These are phyloP conservation scores for Euspilapteryx auroguttella DNA, from an alignment of 2,888 invertebrate species.

Conservation along the genomic window DNA sequence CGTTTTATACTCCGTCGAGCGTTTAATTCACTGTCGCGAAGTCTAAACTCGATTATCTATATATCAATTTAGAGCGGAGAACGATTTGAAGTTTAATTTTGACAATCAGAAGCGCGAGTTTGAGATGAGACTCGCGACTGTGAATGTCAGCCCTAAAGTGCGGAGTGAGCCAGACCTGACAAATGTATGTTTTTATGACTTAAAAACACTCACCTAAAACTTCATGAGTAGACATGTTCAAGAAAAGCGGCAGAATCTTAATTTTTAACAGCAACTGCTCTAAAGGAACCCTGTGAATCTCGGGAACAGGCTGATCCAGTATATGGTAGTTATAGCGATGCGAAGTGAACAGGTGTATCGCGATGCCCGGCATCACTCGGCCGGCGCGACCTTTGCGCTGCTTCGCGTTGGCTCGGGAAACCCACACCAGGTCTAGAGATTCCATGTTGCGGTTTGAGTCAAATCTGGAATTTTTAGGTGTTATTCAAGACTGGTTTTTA, in stretches of 20 bases:
- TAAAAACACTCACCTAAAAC: conserved; percentile 50
- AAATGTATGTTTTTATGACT: too few relatives aligned
- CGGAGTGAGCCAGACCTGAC: too few relatives aligned
- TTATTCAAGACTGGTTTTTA: too few relatives aligned
- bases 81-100: too few relatives aligned
- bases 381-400: conserved; percentile 92
- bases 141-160: too few relatives aligned
- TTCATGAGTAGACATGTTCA: conserved; percentile 46
- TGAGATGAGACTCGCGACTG: too few relatives aligned
- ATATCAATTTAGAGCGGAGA: too few relatives aligned
- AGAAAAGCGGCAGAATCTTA: conserved; percentile 65
- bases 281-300: conserved; percentile 86
- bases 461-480: conserved; percentile 66
- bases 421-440: conserved; percentile 85
- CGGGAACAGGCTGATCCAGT: conserved; percentile 78
- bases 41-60: too few relatives aligned
- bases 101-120: too few relatives aligned
- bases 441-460: conserved; percentile 86
- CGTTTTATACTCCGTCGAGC: too few relatives aligned
- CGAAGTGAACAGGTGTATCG: conserved; percentile 83
- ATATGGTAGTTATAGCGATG: conserved; percentile 69
- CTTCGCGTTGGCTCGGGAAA: conserved; percentile 85
- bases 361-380: conserved; percentile 85
- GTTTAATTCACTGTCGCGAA: too few relatives aligned
- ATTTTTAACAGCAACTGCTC: conserved; percentile 79